phyloP scores from a whole-genome alignment of 1,140 invertebrate genomes.

The Archivesica marissinica region DNA sequence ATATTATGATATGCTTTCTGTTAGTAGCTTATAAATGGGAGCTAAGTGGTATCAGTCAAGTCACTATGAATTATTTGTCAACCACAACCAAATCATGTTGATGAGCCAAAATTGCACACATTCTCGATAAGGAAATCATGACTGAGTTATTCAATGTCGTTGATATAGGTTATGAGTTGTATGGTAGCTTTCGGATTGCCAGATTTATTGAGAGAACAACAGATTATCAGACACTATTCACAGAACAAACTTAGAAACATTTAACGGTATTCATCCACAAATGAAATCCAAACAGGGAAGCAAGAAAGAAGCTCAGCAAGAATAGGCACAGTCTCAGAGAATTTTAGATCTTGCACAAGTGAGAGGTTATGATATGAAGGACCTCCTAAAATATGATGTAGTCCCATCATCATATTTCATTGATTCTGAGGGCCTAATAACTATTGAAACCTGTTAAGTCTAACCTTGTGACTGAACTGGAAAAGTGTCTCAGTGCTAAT shows the following conservation, averaged over 20 bases:
- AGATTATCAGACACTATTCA: constrained; percentile 20
- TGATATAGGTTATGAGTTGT: background rate
- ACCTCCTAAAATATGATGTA: constrained; percentile 16
- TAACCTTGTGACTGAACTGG: background rate
- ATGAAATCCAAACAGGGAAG: too few species aligned
- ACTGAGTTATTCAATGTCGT: constrained; percentile 8
- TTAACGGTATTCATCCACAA: background rate
- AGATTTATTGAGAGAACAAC: background rate
- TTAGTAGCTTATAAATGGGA: background rate
- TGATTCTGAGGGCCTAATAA: constrained; percentile 29
- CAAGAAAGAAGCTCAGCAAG: too few species aligned
- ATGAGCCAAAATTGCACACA: constrained; percentile 7
- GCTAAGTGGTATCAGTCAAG: background rate
- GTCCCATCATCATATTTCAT: background rate
- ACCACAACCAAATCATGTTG: background rate
- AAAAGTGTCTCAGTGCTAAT: constrained; percentile 8
- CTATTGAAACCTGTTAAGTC: constrained; percentile 30
- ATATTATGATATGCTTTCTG: constrained; percentile 30
- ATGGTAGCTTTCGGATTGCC: background rate
- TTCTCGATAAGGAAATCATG: constrained; percentile 35
- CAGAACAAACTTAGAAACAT: background rate
- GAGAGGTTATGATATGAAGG: constrained; percentile 16
- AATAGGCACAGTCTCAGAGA: constrained; percentile 9
- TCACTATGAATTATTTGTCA: constrained; percentile 3
- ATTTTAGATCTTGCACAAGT: constrained; percentile 29